A percentile compares a stretch with the other conserved stretches of the same genome.
These are phyloP conservation scores for Menidia menidia DNA, from an alignment of 2,797 vertebrate genomes.

Conservation along the genomic window DNA sequence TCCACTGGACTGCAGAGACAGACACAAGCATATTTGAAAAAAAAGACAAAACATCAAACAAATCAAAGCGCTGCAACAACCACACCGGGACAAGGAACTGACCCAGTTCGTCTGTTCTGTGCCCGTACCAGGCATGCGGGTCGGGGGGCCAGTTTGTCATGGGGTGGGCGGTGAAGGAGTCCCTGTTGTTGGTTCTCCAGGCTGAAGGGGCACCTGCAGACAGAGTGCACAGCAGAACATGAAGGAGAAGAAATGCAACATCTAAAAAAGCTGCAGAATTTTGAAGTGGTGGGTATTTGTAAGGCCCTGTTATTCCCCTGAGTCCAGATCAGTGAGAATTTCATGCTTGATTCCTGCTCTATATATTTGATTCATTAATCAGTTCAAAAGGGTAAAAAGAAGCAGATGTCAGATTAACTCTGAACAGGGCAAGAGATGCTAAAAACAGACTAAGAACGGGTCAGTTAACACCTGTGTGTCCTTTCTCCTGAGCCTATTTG, in stretches of 20 bases:
- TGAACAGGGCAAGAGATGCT: too few species aligned
- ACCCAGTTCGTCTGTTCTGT: conserved; percentile 59
- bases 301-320: too few species aligned
- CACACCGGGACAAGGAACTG: not conserved
- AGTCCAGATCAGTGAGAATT: too few species aligned
- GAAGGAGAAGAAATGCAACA: not conserved
- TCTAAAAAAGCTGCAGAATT: not conserved
- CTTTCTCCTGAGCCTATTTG: too few species aligned
- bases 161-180: conserved; percentile 53
- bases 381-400: not conserved
- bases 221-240: not conserved
- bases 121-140: conserved; percentile 51
- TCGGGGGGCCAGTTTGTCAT: conserved; percentile 7
- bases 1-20: conserved; percentile 56
- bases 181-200: conserved; percentile 54
- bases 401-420: too few species aligned
- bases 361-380: not conserved
- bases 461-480: too few species aligned
- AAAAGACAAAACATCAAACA: not conserved
- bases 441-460: too few species aligned
- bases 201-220: conserved; percentile 33
- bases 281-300: not conserved
- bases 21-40: not conserved
- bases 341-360: too few species aligned
- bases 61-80: not conserved